phyloP scores from a whole-genome alignment of 2,113 vertebrate species.

The Amia ocellicauda region DNA sequence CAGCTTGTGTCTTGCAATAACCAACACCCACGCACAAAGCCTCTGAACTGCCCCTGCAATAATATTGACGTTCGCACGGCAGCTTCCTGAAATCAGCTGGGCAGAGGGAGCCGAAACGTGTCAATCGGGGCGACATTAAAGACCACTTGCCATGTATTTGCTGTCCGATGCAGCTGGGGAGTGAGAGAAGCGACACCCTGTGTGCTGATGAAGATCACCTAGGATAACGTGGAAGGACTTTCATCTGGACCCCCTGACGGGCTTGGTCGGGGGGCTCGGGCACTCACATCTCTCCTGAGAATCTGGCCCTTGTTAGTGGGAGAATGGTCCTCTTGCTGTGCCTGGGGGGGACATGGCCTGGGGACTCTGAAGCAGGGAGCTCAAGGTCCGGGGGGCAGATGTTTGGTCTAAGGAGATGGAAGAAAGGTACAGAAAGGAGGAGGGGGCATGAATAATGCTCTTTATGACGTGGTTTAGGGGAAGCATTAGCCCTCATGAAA shows the following conservation, averaged over 20 bases:
- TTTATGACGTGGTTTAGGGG: slow-evolving; percentile 20
- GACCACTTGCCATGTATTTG: slow-evolving; percentile 40
- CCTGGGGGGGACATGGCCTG: background rate
- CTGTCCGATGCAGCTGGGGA: slow-evolving; percentile 33
- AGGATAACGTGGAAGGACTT: slow-evolving; percentile 27
- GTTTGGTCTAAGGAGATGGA: background rate
- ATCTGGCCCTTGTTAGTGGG: slow-evolving; percentile 8
- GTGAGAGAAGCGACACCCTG: slow-evolving; percentile 32
- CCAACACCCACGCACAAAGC: slow-evolving; percentile 27
- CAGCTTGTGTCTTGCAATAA: slow-evolving; percentile 3
- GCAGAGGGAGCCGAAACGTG: slow-evolving; percentile 27
- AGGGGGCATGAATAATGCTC: slow-evolving; percentile 17
- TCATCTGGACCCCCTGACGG: slow-evolving; percentile 19
- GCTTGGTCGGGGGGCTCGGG: background rate
- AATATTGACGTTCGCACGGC: slow-evolving; percentile 48
- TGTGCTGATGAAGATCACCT: slow-evolving; percentile 32
- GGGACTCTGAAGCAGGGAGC: background rate
- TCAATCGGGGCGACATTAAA: slow-evolving; percentile 37
- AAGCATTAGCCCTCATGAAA: slow-evolving; percentile 9
- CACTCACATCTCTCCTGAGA: background rate
- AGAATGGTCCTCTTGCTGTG: background rate
- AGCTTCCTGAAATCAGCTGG: slow-evolving; percentile 43
- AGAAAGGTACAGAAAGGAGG: background rate
- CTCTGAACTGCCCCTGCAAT: slow-evolving; percentile 40
- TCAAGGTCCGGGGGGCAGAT: slow-evolving; percentile 11